These are phyloP conservation scores for Alligator sinensis DNA, from an alignment of 2,113 vertebrate species.

Conservation along the genomic window DNA sequence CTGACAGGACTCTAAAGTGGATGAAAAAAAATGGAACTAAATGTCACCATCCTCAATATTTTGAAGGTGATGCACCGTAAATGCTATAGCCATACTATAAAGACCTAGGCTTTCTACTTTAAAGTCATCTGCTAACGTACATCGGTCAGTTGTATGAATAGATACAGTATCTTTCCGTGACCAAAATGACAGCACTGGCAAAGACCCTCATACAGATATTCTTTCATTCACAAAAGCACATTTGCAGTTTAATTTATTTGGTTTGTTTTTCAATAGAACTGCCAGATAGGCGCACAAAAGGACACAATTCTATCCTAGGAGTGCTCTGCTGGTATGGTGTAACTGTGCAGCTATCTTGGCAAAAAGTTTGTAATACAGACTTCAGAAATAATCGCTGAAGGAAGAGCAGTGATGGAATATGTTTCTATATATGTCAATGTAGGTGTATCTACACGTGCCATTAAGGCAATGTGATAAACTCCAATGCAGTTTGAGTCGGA, in stretches of 20 bases:
- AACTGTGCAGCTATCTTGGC: constrained; percentile 39
- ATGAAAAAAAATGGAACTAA: too few species aligned
- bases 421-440: constrained; percentile 20
- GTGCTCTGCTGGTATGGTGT: neutral
- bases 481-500: too few species aligned
- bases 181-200: too few species aligned
- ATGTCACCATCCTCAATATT: neutral
- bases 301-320: neutral
- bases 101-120: neutral
- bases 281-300: too few species aligned
- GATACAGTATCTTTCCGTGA: too few species aligned
- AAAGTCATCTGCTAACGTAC: neutral
- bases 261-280: too few species aligned
- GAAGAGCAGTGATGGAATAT: constrained; percentile 21
- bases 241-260: too few species aligned
- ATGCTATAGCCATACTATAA: neutral
- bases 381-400: constrained; percentile 23
- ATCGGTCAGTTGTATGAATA: too few species aligned
- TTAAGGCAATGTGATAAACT: too few species aligned
- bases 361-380: constrained; percentile 14
- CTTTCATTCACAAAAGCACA: too few species aligned
- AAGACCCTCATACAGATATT: too few species aligned
- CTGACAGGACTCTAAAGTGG: neutral
- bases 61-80: neutral
- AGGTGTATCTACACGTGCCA: too few species aligned